phyloP scores from a whole-genome alignment of 2,113 vertebrate genomes.

The Petroica traversi region DNA sequence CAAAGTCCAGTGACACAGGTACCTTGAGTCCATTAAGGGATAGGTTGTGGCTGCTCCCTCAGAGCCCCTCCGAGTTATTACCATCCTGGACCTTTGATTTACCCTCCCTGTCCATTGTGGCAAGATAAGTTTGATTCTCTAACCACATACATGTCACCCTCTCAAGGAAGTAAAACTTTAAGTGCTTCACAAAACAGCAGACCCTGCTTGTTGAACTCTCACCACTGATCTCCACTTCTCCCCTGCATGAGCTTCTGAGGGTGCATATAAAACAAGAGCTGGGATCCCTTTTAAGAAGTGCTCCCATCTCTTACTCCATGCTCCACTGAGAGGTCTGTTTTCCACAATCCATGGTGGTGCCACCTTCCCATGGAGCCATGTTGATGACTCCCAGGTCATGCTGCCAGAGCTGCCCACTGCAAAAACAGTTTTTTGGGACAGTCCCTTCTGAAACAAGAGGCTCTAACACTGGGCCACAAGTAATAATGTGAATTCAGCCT shows the following conservation, averaged over 20 bases:
- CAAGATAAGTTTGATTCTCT: fast-evolving
- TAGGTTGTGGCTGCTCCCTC: neutral
- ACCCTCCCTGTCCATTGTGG: neutral
- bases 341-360: too few species aligned
- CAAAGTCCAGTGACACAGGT: neutral
- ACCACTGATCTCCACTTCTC: neutral
- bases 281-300: neutral
- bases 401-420: neutral
- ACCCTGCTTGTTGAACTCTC: neutral
- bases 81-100: neutral
- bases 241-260: neutral
- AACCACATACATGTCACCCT: neutral
- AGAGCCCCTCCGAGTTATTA: neutral
- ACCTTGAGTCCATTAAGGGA: neutral
- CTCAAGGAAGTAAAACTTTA: neutral
- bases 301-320: neutral
- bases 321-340: neutral
- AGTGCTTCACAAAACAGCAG: neutral
- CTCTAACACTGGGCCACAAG: neutral
- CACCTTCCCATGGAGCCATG: neutral
- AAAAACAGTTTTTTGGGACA: neutral
- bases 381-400: fast-evolving
- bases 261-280: neutral
- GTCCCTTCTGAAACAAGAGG: neutral
- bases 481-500: neutral